Conservation (phyloP, 2,797 vertebrate species). For the Denticeps clupeoides region DNA sequence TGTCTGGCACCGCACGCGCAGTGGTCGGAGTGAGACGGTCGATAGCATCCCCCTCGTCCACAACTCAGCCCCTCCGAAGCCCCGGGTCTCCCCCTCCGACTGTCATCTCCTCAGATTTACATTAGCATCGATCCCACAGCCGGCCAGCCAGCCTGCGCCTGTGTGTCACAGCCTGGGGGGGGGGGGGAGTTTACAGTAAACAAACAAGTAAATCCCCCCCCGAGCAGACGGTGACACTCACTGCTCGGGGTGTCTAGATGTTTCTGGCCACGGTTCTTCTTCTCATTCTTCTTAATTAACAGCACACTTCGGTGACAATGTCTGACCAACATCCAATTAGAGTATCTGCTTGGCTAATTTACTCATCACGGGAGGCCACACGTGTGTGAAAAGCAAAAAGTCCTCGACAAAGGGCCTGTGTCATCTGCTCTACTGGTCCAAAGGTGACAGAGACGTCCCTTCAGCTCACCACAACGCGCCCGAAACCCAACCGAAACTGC, state of each 20-base stretch:
- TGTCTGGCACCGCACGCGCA: no score
- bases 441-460: no score
- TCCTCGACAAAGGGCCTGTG: no score
- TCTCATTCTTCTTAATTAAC: neutral
- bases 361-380: no score
- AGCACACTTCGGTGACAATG: neutral
- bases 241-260: constrained; percentile 7
- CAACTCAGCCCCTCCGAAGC: neutral
- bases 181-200: constrained; percentile 8
- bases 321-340: neutral
- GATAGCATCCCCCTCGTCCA: no score
- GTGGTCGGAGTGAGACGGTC: no score
- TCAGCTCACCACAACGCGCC: no score
- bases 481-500: no score
- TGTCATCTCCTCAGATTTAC: constrained; percentile 19
- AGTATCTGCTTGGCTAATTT: neutral
- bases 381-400: no score
- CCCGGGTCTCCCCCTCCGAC: no score
- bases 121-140: constrained; percentile 27
- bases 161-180: neutral
- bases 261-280: neutral
- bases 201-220: constrained; percentile 19
- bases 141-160: no score
- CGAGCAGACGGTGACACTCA: neutral
- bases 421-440: no score